Evolutionary conservation across 2,888 invertebrate species (phyloP), one percentile per base, ranked within the genome.

Genomic region (Griposia aprilina): DNA sequence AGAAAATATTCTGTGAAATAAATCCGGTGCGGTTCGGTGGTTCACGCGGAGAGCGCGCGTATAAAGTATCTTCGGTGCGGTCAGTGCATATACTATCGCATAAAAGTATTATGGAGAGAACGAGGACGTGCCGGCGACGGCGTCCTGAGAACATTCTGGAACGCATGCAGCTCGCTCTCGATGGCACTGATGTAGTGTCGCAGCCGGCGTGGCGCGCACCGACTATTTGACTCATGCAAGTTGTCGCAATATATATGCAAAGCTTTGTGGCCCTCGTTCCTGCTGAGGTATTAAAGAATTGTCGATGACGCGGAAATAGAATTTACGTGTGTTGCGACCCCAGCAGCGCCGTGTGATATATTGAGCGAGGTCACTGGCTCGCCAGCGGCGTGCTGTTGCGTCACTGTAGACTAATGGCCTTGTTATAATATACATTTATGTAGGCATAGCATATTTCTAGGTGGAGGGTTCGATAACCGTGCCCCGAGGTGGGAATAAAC

Each of bases 241-340:
- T 89, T 82, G 79, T 90, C 82, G 90, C 90, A 90, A 92, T 94
- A 89, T 93, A 92, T 92, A 94, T 94, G 91, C 91, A 94, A 92
- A 93, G 85, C 87, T 89, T 84, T 86, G 88, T 90, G 87, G 85
- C 83, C 86, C 85, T 88, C 82, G 80, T 85, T 88, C 82, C 81
- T 84, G 78, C 80, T 77, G 83, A 79, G 79, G 75, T 82, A 88
- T 90, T 88, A 91, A 89, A 89, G 91, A 90, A 91, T 90, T 85
- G 90, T 93, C 90, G 92, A 94, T 93, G 93, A 94, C 88, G 93
- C 93, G 96, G 95, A 95, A 95, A 94, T 92, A 93, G 92, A 93
- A 94, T 94, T 94, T 94, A 95, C 92, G 93, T 93, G 90, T 91
- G 87, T 86, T 85, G 87, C 91, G 95, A 93, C 91, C 92, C 90